Evolutionary conservation across 2,888 invertebrate species (phyloP), one percentile per base, ranked within the genome.

Genomic region (Eucera pruinosa): DNA sequence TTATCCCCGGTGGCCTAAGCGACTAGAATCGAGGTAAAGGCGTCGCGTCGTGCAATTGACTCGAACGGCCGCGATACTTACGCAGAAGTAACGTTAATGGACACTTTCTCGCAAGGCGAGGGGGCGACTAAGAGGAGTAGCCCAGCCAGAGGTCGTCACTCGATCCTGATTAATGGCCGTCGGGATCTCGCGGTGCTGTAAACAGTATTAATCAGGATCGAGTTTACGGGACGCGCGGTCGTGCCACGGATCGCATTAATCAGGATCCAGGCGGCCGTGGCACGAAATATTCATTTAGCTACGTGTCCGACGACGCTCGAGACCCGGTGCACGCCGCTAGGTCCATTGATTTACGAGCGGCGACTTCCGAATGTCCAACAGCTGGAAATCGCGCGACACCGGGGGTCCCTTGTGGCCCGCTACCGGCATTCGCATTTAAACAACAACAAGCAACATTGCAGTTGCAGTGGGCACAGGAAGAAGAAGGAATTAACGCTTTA

Each of bases 181-280:
- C 58, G 70, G 79, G 81, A 86, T 81, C 83, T 75, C 64, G 77
- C 75, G 70, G 69, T 73, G 76, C 83, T 86, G 86, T 88, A 87
- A 87, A 87, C 87, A 86, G 86, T 86, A 88, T 88, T 88, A 88
- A 88, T 88, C 88, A 88, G 88, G 87, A 88, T 88, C 84, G 86
- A 87, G 81, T 88, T 87, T 86, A 83, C 88, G 75, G 78, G 60
- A 77, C 58, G 78, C 79, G 62, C 78, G 80, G 75, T 79, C 81
- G 79, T 71, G 82, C 64, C 83, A 79, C 81, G 82, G 78, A 81
- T 82, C 78, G 79, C 84, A 87, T 87, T 87, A 87, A 88, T 87
- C 88, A 87, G 83, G 82, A 87, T 87, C 81, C 78, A 39, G 58
- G 55, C 57, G 30, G 69, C 64, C 62, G 52, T 68, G 79, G 73